Evolutionary conservation across 2,113 vertebrate species (phyloP), one percentile per base, ranked within the genome.

Genomic region (Ramphastos sulfuratus): DNA sequence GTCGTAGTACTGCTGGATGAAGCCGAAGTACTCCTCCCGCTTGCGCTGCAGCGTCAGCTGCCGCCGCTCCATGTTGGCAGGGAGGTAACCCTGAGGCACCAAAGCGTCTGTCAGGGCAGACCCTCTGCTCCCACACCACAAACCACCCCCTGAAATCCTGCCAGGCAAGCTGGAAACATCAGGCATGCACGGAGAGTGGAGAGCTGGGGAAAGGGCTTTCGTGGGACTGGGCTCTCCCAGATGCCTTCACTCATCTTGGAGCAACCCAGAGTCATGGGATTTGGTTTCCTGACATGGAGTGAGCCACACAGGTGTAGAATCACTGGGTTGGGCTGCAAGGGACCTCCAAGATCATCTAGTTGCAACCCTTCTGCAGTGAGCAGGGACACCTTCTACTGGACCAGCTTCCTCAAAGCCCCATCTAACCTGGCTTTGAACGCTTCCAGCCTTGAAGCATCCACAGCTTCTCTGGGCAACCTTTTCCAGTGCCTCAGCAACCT

Each of bases 1-100:
- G 96, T 99, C 98, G n/a, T 99, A 99, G 98, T 99, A 99, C 98
- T 99, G 99, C 96, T 99, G 98, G 42, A 99, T 99, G 96, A 99
- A 99, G 72, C 98, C 99, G 16, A 99, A 99, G 95, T 99, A 99
- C 37, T 99, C 99, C 55, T 99, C 98, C 25, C 99, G 97, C 72
- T 99, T 99, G 28, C 99, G 97, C 88, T 98, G 98, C 55, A 99
- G 95, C 25, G 99, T 99, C 96, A 98, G 94, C 90, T 99, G 98
- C 66, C 99, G 95, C 83, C 99, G 98, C 92, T 99, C 99, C 54
- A 97, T 99, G 96, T 99, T 99, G 65, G 99, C 99, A 0, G 99
- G 99, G 80, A 99, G 98, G 91, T 99, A 99, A 59, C 99, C 99
- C 99, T 98, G 64, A 0, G 2, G 60, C 4, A 74, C 74, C 74